These are phyloP conservation scores for Ancistrus triradiatus DNA, from an alignment of 2,113 vertebrate species.

Conservation along the genomic window DNA sequence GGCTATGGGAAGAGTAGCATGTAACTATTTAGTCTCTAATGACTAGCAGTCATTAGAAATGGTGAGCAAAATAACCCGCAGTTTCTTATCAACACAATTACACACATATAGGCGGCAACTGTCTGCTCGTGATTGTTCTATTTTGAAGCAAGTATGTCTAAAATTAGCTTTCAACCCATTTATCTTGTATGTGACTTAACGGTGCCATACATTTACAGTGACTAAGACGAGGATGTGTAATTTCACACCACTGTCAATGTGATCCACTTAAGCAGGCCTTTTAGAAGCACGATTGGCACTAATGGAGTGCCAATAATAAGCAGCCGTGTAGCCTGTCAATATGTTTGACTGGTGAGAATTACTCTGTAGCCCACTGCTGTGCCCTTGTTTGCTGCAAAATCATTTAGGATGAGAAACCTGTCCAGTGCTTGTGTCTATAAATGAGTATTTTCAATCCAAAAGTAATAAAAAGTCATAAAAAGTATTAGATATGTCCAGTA, in stretches of 20 bases:
- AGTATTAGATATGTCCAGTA: conserved; percentile 19
- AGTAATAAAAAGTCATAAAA: too few species aligned
- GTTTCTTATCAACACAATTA: too few species aligned
- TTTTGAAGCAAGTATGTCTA: too few species aligned
- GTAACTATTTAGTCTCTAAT: too few species aligned
- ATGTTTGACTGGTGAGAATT: conserved; percentile 34
- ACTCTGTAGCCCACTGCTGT: conserved; percentile 8
- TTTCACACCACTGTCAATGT: not conserved
- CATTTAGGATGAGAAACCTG: conserved; percentile 10
- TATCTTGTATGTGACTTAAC: not conserved
- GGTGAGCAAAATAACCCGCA: too few species aligned
- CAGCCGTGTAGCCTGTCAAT: conserved; percentile 11
- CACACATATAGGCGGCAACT: too few species aligned
- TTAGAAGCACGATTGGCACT: conserved; percentile 18
- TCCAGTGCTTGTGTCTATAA: not conserved
- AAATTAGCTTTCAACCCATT: too few species aligned
- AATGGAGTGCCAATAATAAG: conserved; percentile 33
- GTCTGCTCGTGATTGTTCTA: too few species aligned
- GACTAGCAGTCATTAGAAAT: too few species aligned
- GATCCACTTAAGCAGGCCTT: not conserved
- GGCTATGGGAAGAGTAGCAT: too few species aligned
- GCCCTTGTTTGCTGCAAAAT: not conserved
- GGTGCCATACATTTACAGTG: conserved; percentile 1
- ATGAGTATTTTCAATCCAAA: conserved; percentile 7
- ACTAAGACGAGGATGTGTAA: not conserved